Conservation (phyloP, 2,888 invertebrate genomes). For the Agrotis puta region DNA sequence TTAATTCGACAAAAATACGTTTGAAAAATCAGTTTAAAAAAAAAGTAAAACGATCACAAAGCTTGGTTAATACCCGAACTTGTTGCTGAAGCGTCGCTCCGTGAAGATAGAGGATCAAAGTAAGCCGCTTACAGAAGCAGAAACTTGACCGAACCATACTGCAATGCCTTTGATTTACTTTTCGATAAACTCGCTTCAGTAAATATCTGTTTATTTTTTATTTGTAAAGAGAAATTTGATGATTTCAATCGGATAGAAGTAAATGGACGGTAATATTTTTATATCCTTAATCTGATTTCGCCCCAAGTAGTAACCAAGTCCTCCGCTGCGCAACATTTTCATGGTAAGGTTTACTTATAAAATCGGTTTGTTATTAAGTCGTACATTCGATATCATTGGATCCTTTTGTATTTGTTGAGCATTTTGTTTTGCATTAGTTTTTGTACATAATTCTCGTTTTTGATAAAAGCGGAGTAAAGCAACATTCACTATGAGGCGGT, state of each 20-base stretch:
- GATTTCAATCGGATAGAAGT: slow-evolving; percentile 37
- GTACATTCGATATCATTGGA: background rate
- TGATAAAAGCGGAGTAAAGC: background rate
- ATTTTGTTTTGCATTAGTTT: background rate
- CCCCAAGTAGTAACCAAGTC: slow-evolving; percentile 31
- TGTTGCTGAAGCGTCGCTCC: slow-evolving; percentile 69
- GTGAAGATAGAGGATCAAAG: slow-evolving; percentile 71
- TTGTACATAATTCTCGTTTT: background rate
- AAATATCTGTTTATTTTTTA: slow-evolving; percentile 63
- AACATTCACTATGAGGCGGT: too few relatives aligned
- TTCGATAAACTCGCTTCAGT: slow-evolving; percentile 52
- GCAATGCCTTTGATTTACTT: slow-evolving; percentile 69
- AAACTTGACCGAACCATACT: slow-evolving; percentile 70
- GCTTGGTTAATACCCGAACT: slow-evolving; percentile 69
- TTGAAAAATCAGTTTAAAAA: slow-evolving; percentile 52
- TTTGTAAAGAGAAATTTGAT: slow-evolving; percentile 56
- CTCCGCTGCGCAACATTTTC: slow-evolving; percentile 27
- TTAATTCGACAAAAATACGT: slow-evolving; percentile 35
- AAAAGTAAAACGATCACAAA: slow-evolving; percentile 61
- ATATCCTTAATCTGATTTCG: slow-evolving; percentile 50
- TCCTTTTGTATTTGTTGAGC: background rate
- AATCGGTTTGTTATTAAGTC: slow-evolving; percentile 20
- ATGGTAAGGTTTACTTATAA: slow-evolving; percentile 28
- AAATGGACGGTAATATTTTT: slow-evolving; percentile 51
- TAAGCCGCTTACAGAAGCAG: slow-evolving; percentile 72